A percentile compares a stretch with the other conserved stretches of the same genome.
Evolutionary conservation across 2,888 invertebrate species (phyloP).

Genomic region (Himalopsyche anomala): DNA sequence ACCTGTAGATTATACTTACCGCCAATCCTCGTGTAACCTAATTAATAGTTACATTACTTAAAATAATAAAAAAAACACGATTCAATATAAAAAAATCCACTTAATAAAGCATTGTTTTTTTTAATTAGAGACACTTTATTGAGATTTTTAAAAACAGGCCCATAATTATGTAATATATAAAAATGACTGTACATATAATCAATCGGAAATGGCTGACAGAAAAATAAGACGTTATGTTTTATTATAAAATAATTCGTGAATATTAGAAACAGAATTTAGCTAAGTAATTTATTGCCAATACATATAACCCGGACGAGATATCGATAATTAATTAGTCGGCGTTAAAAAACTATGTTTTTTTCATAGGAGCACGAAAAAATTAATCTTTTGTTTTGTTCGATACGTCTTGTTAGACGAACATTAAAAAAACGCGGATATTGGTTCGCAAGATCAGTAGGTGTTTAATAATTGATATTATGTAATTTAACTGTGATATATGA

Average conservation of each 20-base stretch:
- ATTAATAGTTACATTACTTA: too few relatives aligned
- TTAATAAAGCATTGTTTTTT: too few relatives aligned
- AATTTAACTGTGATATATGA: slow-evolving; percentile 6
- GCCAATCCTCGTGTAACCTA: too few relatives aligned
- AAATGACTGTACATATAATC: too few relatives aligned
- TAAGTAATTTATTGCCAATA: neutral
- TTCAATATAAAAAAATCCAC: too few relatives aligned
- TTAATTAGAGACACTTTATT: too few relatives aligned
- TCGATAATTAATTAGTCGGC: slow-evolving; percentile 28
- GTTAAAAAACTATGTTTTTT: neutral
- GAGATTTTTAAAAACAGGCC: too few relatives aligned
- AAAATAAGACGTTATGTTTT: neutral
- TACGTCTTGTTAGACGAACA: neutral
- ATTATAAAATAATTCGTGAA: neutral
- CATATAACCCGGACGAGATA: slow-evolving; percentile 18
- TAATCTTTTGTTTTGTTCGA: slow-evolving; percentile 8
- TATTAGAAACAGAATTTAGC: neutral
- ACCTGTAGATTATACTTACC: too few relatives aligned
- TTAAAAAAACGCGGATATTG: slow-evolving; percentile 7
- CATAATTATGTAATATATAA: too few relatives aligned
- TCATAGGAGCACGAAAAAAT: neutral
- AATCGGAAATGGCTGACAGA: too few relatives aligned
- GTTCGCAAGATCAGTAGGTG: neutral
- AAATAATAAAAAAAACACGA: too few relatives aligned
- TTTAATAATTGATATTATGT: slow-evolving; percentile 22